Conservation (phyloP, 2,113 vertebrate genomes). For the Athene cunicularia region DNA sequence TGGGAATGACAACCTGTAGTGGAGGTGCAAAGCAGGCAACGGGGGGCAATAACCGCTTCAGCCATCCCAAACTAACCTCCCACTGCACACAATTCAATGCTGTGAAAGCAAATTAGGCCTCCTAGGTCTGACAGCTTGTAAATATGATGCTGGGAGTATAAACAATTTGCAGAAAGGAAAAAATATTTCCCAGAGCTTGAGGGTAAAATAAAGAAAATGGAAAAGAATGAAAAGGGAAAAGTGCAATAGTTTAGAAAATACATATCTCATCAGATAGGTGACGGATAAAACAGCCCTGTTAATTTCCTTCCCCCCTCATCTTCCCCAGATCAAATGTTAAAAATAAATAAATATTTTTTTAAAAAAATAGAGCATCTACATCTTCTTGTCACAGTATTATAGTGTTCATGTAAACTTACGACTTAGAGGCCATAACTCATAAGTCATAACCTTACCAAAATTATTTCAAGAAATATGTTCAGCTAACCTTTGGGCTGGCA, state of each 20-base stretch:
- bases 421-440: conserved; percentile 76
- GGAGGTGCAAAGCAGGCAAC: neutral
- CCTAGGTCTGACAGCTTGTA: neutral
- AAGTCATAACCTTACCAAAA: conserved; percentile 79
- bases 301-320: neutral
- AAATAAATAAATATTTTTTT: neutral
- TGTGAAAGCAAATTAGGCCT: neutral
- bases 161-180: neutral
- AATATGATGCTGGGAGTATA: neutral
- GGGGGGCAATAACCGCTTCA: neutral
- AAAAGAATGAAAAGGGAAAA: neutral
- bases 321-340: neutral
- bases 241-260: neutral
- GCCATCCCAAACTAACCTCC: neutral
- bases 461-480: conserved; percentile 89
- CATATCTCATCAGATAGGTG: neutral
- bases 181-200: neutral
- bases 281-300: neutral
- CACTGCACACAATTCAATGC: neutral
- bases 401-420: conserved; percentile 37
- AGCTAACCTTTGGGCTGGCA: conserved; percentile 98
- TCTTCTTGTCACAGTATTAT: neutral
- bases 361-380: neutral
- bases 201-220: neutral
- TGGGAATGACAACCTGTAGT: neutral